Conservation (phyloP, 53 echinoderm and acorn worm genomes). For the Stichopus horrens region DNA sequence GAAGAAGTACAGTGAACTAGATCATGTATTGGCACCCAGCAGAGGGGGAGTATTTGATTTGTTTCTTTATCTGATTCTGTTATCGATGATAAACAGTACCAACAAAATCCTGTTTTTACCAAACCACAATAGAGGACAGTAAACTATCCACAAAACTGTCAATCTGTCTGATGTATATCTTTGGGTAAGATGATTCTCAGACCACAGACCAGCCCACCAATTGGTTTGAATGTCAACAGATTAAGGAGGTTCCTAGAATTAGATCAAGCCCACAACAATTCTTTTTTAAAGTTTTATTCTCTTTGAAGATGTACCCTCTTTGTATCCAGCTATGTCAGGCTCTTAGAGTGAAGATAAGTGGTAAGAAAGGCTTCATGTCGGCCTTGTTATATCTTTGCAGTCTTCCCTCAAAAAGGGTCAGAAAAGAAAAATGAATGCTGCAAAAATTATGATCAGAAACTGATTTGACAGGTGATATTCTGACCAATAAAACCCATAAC, state of each 20-base stretch:
- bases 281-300: background rate
- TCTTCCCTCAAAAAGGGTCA: no score
- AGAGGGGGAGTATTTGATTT: background rate
- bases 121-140: background rate
- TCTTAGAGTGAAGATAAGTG: background rate
- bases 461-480: no score
- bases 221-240: background rate
- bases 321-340: background rate
- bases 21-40: background rate
- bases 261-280: background rate
- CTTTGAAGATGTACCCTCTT: background rate
- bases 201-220: background rate
- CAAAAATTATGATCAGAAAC: no score
- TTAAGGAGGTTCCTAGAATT: background rate
- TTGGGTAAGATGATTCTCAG: background rate
- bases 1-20: constrained; percentile 22
- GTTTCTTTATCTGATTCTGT: background rate
- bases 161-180: background rate
- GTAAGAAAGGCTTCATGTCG: no score
- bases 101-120: background rate
- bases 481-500: no score
- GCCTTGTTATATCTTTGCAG: no score
- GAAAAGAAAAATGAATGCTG: no score
- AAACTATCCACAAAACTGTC: background rate
- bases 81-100: background rate